These are phyloP conservation scores for Ambastaia sidthimunki DNA, from an alignment of 2,797 vertebrate species.

Conservation along the genomic window DNA sequence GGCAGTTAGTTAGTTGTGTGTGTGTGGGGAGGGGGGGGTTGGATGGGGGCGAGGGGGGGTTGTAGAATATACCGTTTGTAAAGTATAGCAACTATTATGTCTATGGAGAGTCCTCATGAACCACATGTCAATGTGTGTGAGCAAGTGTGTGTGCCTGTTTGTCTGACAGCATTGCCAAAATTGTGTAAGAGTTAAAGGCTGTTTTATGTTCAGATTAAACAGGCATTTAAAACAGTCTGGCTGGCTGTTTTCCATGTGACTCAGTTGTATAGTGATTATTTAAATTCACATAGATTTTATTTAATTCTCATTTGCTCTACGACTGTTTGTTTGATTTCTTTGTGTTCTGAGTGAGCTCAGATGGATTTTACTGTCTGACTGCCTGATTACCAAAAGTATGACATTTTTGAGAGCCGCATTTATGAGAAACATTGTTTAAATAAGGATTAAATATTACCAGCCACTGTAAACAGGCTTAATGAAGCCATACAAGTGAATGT, in stretches of 20 bases:
- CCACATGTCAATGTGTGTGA: no score
- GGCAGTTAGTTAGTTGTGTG: no score
- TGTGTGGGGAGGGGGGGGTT: no score
- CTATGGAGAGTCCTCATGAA: no score
- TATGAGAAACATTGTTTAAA: slow-evolving; percentile 10
- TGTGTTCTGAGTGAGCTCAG: neutral
- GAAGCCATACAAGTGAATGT: slow-evolving; percentile 16
- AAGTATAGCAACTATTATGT: no score
- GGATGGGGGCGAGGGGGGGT: no score
- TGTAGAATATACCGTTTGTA: no score
- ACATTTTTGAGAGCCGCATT: neutral
- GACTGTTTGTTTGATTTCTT: neutral
- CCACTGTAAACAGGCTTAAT: neutral
- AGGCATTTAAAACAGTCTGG: neutral
- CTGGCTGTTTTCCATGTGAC: slow-evolving; percentile 3
- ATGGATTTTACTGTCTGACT: neutral
- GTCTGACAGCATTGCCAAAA: slow-evolving; percentile 25
- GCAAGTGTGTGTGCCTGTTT: slow-evolving; percentile 9
- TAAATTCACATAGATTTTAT: slow-evolving; percentile 3
- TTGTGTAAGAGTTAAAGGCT: neutral
- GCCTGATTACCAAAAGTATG: neutral
- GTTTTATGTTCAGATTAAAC: slow-evolving; percentile 17
- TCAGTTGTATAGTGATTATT: neutral
- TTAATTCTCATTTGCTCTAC: neutral
- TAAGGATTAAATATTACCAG: neutral